phyloP scores from a whole-genome alignment of 2,113 vertebrate genomes.

The Neotragus pygmaeus region DNA sequence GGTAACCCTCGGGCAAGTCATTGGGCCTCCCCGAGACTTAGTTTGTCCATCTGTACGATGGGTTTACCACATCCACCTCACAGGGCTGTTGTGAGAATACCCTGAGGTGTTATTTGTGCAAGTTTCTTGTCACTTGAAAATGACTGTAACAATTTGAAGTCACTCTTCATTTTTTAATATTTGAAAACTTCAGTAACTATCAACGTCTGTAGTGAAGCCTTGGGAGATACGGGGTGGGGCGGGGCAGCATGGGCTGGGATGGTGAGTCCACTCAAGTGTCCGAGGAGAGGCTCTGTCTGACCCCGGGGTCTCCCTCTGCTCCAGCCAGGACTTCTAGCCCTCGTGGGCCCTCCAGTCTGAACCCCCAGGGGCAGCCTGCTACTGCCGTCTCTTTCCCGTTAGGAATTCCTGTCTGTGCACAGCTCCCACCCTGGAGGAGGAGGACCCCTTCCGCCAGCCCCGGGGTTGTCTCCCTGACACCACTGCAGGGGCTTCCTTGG shows the following conservation, averaged over 20 bases:
- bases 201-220: fast-evolving
- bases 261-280: background rate
- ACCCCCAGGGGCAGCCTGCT: background rate
- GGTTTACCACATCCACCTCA: background rate
- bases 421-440: background rate
- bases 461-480: background rate
- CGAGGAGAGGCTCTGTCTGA: background rate
- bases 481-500: background rate
- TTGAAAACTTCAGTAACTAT: background rate
- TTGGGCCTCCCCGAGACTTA: background rate
- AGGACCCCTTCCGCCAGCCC: background rate
- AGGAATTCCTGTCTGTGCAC: background rate
- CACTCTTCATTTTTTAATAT: background rate
- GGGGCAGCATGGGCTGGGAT: background rate
- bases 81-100: background rate
- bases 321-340: fast-evolving
- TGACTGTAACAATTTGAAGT: background rate
- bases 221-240: background rate
- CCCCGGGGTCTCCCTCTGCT: background rate
- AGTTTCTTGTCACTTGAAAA: background rate
- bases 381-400: fast-evolving
- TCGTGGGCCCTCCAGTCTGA: background rate
- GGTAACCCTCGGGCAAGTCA: background rate
- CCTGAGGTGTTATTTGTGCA: background rate
- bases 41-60: background rate